Percentiles rank a stretch among this genome's conserved stretches.
phyloP scores from a whole-genome alignment of 1,140 invertebrate genomes.

The Oreohelix idahoensis region DNA sequence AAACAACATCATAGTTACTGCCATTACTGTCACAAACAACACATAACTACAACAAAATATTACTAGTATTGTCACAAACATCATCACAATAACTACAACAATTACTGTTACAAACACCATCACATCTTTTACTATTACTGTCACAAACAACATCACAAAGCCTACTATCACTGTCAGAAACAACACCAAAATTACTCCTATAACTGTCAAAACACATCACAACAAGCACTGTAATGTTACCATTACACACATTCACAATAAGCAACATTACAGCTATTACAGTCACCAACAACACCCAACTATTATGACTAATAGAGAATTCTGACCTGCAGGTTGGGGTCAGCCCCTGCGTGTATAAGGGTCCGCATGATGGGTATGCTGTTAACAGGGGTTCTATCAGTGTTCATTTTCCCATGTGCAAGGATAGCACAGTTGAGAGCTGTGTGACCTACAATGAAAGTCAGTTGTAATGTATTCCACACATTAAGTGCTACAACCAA shows the following conservation, averaged over 20 bases:
- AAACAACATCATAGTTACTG: neutral
- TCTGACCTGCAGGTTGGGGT: slow-evolving; percentile 62
- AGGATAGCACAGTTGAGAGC: slow-evolving; percentile 64
- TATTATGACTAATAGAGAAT: neutral
- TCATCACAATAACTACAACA: no score
- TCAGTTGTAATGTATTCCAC: no score
- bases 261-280: neutral
- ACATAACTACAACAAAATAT: no score
- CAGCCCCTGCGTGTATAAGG: slow-evolving; percentile 58
- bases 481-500: no score
- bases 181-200: no score
- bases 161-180: neutral
- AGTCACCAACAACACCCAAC: neutral
- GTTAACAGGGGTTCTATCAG: slow-evolving; percentile 44
- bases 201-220: no score
- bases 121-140: neutral
- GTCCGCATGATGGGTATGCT: slow-evolving; percentile 58
- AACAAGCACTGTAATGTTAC: no score
- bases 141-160: neutral
- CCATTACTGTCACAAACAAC: neutral
- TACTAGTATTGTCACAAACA: no score
- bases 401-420: slow-evolving; percentile 52
- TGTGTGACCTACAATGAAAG: slow-evolving; percentile 57
- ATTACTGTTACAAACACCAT: neutral
- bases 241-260: no score